phyloP scores from a whole-genome alignment of 2,888 invertebrate genomes.

The Agonopterix heracliana region DNA sequence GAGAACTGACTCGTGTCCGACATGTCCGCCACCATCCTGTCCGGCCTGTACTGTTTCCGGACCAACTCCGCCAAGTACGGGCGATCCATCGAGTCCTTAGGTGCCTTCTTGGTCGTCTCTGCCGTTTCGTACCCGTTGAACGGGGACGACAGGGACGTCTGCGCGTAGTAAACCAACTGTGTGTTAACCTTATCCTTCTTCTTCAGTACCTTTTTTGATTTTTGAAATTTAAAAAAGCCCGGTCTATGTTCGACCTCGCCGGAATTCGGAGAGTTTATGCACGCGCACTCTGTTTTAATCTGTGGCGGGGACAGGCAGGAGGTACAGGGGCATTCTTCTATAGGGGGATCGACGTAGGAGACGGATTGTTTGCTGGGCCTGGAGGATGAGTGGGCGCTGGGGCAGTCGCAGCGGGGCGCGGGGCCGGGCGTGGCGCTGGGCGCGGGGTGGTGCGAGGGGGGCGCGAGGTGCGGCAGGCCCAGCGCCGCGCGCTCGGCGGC shows the following conservation, averaged over 20 bases:
- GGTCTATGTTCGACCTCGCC: not conserved
- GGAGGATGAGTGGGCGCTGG: not conserved
- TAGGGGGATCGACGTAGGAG: not conserved
- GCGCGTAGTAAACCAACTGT: slow-evolving; percentile 41
- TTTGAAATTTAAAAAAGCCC: slow-evolving; percentile 13
- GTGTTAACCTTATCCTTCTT: slow-evolving; percentile 24
- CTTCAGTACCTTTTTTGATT: slow-evolving; percentile 21
- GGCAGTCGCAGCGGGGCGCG: not conserved
- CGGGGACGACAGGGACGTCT: slow-evolving; percentile 23
- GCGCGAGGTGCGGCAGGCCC: not conserved
- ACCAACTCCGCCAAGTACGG: slow-evolving; percentile 36
- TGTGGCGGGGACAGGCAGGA: not conserved
- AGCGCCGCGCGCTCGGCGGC: not conserved
- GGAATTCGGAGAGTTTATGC: not conserved
- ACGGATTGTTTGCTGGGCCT: not conserved
- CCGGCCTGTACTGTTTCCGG: slow-evolving; percentile 42
- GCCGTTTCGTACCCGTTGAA: slow-evolving; percentile 17
- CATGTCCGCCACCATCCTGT: slow-evolving; percentile 24
- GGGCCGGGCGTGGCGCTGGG: not conserved
- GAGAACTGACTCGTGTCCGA: slow-evolving; percentile 44
- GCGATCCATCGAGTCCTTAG: slow-evolving; percentile 11
- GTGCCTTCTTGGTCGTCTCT: not conserved
- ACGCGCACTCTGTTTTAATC: not conserved
- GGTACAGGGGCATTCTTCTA: not conserved
- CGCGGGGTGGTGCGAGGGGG: not conserved